Evolutionary conservation across 2,888 invertebrate species (phyloP), one percentile per base, ranked within the genome.

Genomic region (Lomographa bimaculata): DNA sequence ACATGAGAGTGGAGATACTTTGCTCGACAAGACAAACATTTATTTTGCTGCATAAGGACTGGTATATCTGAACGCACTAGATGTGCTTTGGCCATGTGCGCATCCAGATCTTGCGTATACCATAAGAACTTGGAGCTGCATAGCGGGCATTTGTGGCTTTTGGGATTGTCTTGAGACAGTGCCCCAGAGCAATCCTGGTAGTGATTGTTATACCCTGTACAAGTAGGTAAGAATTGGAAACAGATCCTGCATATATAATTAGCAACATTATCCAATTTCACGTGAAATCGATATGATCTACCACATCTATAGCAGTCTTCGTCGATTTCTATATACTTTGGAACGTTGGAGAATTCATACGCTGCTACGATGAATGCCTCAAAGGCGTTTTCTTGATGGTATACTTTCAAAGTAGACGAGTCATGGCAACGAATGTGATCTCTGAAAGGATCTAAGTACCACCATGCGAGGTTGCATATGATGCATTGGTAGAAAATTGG

Each of bases 401-500:
- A 7, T n/a, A n/a, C n/a, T n/a, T n/a, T n/a, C n/a, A n/a, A n/a
- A n/a, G n/a, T n/a, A n/a, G n/a, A n/a, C n/a, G n/a, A n/a, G n/a
- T n/a, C n/a, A n/a, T n/a, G n/a, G n/a, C n/a, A n/a, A n/a, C 19
- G 12, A 0, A 79, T 16, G 21, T 83, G 82, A 0, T 66, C 50
- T 0, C 45, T 28, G 14, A 82, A 80, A 0, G 65, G 64, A 0
- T 43, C 11, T 0, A 74, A 36, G 4, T 64, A 40, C 81, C 81
- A 83, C 71, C 73, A 83, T 0, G 71, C 70, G 0, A 27, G 7
- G 0, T 40, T 7, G 17, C 83, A 83, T 0, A 71, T 41, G 2
- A 71, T 71, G 11, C 83, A 83, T 46, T 79, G 79, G 30, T 79
- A 82, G 7, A 65, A 60, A 0, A 72, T 7, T 0, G 78, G 76